phyloP scores from a whole-genome alignment of 2,113 vertebrate species.

The Hoplias malabaricus region DNA sequence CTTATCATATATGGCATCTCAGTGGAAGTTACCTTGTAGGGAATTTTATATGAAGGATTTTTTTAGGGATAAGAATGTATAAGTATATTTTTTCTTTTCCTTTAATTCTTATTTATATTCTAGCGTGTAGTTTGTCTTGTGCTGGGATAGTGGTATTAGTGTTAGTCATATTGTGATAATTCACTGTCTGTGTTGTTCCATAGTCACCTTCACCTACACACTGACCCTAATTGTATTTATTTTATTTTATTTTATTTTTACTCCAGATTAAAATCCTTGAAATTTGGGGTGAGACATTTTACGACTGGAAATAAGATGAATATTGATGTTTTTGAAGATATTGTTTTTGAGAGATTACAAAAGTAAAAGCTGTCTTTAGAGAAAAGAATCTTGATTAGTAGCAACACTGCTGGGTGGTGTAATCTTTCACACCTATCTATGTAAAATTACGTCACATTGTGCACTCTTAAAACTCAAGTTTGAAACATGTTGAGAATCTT shows the following conservation, averaged over 20 bases:
- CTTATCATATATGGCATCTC: no score
- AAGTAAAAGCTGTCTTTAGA: background rate
- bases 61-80: no score
- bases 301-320: background rate
- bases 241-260: background rate
- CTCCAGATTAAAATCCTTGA: background rate
- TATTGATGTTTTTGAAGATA: constrained; percentile 32
- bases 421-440: constrained; percentile 6
- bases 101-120: no score
- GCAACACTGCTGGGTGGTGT: constrained; percentile 15
- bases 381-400: background rate
- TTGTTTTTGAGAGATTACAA: constrained; percentile 4
- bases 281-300: background rate
- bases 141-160: no score
- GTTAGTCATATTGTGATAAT: no score
- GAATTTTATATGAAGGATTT: no score
- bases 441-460: constrained; percentile 38
- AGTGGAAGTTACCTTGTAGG: no score
- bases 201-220: no score
- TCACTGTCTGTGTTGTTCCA: no score
- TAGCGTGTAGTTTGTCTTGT: no score
- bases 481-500: background rate
- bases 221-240: background rate
- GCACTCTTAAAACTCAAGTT: background rate
- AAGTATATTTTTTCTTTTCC: no score